Conservation (phyloP, 2,113 vertebrate species). For the Psittacara wagleri region DNA sequence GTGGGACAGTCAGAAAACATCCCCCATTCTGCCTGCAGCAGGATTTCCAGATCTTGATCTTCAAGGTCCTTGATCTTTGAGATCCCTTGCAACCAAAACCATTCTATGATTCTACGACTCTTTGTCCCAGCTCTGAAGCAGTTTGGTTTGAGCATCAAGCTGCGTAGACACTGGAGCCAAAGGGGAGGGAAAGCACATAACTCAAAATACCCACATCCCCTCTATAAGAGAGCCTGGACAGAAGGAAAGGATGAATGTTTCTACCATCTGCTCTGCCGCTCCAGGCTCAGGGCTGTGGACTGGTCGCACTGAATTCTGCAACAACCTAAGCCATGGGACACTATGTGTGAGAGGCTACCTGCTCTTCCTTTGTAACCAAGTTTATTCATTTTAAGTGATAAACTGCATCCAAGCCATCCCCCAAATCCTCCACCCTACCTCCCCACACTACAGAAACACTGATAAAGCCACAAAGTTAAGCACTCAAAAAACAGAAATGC, state of each 20-base stretch:
- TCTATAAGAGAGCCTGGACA: background rate
- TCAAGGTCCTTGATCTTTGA: background rate
- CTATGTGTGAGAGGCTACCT: rapidly evolving
- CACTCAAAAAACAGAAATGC: background rate
- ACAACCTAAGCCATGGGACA: background rate
- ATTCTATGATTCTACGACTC: background rate
- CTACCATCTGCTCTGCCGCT: background rate
- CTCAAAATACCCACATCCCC: background rate
- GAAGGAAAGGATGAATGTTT: background rate
- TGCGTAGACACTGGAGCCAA: background rate
- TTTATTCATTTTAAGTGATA: background rate
- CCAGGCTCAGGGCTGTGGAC: background rate
- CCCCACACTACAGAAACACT: background rate
- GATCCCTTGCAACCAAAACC: background rate
- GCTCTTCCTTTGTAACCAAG: background rate
- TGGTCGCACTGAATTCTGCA: background rate
- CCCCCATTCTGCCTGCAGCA: background rate
- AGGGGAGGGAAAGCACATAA: background rate
- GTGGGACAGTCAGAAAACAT: background rate
- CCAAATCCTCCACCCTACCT: background rate
- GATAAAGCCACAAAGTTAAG: background rate
- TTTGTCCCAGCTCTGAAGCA: background rate
- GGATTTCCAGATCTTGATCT: background rate
- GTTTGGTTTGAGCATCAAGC: background rate
- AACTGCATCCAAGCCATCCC: background rate